Percentiles rank a stretch among this genome's conserved stretches.
phyloP scores from a whole-genome alignment of 1,140 invertebrate species.

The Macrotrachela quadricornifera region DNA sequence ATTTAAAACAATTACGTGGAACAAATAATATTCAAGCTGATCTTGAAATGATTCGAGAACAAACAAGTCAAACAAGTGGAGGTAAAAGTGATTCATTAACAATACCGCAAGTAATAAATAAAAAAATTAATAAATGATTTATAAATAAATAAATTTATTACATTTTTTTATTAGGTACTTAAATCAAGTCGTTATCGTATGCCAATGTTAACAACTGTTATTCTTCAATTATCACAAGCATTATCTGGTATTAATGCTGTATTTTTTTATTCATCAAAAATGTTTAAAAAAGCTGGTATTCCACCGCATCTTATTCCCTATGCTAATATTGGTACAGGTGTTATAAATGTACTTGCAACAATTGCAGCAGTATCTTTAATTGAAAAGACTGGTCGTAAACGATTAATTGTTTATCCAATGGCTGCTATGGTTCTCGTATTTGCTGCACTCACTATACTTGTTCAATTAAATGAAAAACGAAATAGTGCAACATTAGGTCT shows the following conservation, averaged over 20 bases:
- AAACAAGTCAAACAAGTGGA: conserved; percentile 14
- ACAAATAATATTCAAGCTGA: not conserved
- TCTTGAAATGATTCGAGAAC: not conserved
- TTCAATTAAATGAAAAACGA: no score
- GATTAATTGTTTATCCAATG: conserved; percentile 1
- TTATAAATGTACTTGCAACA: conserved; percentile 47
- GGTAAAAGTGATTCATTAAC: conserved; percentile 11
- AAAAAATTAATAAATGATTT: not conserved
- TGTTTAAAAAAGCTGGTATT: conserved; percentile 46
- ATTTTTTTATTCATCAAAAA: conserved; percentile 55
- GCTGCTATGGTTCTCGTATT: conserved; percentile 2
- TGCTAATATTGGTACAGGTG: conserved; percentile 47
- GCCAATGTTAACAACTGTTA: not conserved
- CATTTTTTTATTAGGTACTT: not conserved
- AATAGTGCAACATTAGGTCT: conserved; percentile 64
- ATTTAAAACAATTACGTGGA: not conserved
- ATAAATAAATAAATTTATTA: not conserved
- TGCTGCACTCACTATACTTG: not conserved
- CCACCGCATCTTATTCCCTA: conserved; percentile 36
- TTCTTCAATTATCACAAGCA: conserved; percentile 14
- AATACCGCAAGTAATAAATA: not conserved
- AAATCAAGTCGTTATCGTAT: conserved; percentile 12
- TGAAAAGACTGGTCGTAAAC: conserved; percentile 14
- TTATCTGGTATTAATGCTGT: conserved; percentile 33
- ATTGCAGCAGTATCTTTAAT: conserved; percentile 34